phyloP scores from a whole-genome alignment of 2,797 vertebrate species.

The Buphagus erythrorhynchus region DNA sequence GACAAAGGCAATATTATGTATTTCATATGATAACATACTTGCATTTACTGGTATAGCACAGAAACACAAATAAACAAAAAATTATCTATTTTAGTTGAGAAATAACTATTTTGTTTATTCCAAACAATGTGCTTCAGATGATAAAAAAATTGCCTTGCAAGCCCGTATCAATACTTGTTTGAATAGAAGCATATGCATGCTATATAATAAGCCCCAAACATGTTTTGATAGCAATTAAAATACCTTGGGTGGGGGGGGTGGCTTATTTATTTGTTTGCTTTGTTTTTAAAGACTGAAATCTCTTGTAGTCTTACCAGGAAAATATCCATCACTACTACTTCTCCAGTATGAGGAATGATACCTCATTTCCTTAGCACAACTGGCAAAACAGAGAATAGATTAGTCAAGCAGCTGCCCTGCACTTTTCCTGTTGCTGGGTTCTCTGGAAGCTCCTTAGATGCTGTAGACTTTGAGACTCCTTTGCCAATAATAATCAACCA shows the following conservation, averaged over 20 bases:
- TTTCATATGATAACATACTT: background rate
- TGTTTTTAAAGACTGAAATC: background rate
- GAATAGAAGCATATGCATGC: background rate
- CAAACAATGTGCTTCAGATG: background rate
- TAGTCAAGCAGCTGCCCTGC: background rate
- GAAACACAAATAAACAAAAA: background rate
- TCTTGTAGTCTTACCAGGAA: background rate
- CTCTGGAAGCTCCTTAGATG: constrained; percentile 22
- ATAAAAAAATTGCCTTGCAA: background rate
- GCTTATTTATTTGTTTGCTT: background rate
- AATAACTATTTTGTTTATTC: background rate
- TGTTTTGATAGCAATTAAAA: background rate
- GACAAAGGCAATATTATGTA: background rate
- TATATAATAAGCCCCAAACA: background rate
- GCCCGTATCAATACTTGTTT: background rate
- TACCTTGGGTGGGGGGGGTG: fast-evolving
- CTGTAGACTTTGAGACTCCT: constrained; percentile 48
- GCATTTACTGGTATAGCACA: background rate
- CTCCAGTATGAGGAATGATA: background rate
- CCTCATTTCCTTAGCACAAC: background rate
- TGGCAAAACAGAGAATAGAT: background rate
- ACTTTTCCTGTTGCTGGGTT: background rate
- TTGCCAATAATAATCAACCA: constrained; percentile 27
- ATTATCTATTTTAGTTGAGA: background rate
- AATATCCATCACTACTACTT: background rate